These are phyloP conservation scores for Pissodes strobi DNA, from an alignment of 1,140 invertebrate genomes.

Conservation along the genomic window DNA sequence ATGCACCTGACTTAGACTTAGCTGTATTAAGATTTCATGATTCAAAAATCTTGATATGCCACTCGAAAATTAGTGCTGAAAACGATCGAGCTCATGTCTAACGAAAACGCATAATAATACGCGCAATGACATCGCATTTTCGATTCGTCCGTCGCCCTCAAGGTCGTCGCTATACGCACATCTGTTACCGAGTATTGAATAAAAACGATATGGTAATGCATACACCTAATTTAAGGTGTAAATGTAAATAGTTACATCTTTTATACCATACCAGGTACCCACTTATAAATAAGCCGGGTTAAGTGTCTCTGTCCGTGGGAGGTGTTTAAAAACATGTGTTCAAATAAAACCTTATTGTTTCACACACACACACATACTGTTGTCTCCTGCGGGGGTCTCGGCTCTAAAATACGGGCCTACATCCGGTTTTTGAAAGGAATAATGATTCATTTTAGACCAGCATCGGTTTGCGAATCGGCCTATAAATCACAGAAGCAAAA, in stretches of 20 bases:
- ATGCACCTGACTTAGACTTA: too few relatives aligned
- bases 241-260: slow-evolving; percentile 29
- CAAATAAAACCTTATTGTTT: slow-evolving; percentile 53
- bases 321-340: slow-evolving; percentile 52
- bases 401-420: slow-evolving; percentile 26
- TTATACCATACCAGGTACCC: slow-evolving; percentile 23
- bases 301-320: slow-evolving; percentile 26
- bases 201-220: slow-evolving; percentile 7
- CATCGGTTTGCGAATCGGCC: too few relatives aligned
- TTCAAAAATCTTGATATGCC: too few relatives aligned
- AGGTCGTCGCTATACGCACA: not conserved
- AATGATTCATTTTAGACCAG: too few relatives aligned
- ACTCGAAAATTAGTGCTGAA: too few relatives aligned
- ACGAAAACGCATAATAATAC: too few relatives aligned
- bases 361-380: slow-evolving; percentile 32
- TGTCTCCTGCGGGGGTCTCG: slow-evolving; percentile 28
- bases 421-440: slow-evolving; percentile 13
- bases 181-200: not conserved
- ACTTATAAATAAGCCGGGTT: slow-evolving; percentile 21
- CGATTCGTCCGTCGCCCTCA: not conserved
- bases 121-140: too few relatives aligned
- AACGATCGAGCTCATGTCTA: too few relatives aligned
- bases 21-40: too few relatives aligned
- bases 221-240: slow-evolving; percentile 32
- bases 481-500: too few relatives aligned